These are phyloP conservation scores for Oceanites oceanicus DNA, from an alignment of 2,113 vertebrate species.

Conservation along the genomic window DNA sequence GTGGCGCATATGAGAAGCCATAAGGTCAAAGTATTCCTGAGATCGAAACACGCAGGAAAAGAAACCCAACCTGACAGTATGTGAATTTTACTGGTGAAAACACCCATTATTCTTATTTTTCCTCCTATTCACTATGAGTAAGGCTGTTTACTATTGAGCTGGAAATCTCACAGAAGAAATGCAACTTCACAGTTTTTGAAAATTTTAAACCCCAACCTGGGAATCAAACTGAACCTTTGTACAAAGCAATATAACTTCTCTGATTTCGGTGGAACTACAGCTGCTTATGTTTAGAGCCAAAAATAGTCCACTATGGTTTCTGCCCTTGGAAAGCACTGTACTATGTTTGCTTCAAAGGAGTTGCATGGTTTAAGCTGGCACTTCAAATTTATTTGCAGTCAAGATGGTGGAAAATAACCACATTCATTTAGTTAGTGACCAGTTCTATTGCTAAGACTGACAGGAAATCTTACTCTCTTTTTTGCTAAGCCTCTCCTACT, in stretches of 20 bases:
- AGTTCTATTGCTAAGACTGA: not conserved
- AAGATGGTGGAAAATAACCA: not conserved
- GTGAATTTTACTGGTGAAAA: not conserved
- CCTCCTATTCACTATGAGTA: not conserved
- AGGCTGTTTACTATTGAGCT: not conserved
- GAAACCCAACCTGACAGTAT: not conserved
- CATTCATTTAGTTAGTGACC: not conserved
- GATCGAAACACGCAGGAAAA: accelerated
- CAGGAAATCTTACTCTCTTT: not conserved
- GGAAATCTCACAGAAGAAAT: not conserved
- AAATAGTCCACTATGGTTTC: not conserved
- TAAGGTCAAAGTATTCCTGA: not conserved
- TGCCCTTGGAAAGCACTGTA: not conserved
- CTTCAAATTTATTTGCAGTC: not conserved
- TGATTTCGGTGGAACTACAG: not conserved
- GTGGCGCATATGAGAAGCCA: not conserved
- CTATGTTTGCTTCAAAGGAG: not conserved
- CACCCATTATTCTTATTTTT: not conserved
- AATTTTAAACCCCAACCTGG: not conserved
- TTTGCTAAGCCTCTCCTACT: not conserved
- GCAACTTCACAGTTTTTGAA: not conserved
- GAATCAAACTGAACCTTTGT: not conserved
- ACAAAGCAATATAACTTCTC: not conserved
- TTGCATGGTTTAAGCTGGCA: not conserved
- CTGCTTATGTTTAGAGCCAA: not conserved